Percentiles rank a stretch among this genome's conserved stretches.
These are phyloP conservation scores for Mustelus asterias DNA, from an alignment of 2,113 vertebrate species.

Conservation along the genomic window DNA sequence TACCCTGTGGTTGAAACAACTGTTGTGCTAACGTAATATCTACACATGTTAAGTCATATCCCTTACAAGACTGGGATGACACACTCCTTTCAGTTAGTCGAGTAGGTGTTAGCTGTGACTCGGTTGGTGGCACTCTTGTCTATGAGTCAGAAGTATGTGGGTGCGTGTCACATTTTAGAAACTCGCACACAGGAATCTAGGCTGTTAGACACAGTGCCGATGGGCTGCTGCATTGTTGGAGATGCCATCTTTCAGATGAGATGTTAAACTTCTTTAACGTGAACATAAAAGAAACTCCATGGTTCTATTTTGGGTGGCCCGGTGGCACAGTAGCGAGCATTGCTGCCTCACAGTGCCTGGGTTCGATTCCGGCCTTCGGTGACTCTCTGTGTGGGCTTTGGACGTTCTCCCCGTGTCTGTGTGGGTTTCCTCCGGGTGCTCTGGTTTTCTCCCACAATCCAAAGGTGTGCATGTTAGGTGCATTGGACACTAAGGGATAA, in stretches of 20 bases:
- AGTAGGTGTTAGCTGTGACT: neutral
- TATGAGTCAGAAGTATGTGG: neutral
- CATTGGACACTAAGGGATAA: too few relatives aligned
- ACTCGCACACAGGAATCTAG: neutral
- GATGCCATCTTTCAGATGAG: neutral
- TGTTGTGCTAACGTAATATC: neutral
- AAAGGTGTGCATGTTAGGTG: too few relatives aligned
- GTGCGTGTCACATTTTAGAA: neutral
- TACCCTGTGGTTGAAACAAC: neutral
- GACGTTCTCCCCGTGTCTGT: too few relatives aligned
- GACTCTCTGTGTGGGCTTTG: too few relatives aligned
- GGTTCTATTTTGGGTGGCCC: too few relatives aligned
- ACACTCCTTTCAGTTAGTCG: neutral
- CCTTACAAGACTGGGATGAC: neutral
- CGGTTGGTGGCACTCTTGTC: neutral
- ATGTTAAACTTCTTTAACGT: neutral
- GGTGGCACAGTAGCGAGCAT: too few relatives aligned
- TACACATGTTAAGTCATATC: neutral
- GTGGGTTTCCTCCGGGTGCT: too few relatives aligned
- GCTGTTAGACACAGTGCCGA: neutral
- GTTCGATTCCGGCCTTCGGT: too few relatives aligned
- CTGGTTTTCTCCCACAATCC: too few relatives aligned
- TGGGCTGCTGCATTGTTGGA: neutral
- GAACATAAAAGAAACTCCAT: neutral
- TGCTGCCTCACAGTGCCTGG: too few relatives aligned